Conservation (phyloP, 2,797 vertebrate species). For the Mus minutoides region DNA sequence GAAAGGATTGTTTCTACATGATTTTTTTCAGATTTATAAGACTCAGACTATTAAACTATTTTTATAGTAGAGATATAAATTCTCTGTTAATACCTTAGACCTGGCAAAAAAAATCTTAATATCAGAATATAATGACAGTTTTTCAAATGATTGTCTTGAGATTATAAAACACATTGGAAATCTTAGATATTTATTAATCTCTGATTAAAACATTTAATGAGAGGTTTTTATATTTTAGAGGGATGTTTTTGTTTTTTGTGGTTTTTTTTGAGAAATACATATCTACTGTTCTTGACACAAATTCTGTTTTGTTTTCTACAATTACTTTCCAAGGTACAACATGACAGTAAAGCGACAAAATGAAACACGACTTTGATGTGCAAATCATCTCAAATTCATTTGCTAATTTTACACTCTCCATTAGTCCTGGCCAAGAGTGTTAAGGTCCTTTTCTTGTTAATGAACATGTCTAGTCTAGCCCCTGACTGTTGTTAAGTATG, state of each 20-base stretch:
- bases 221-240: not conserved
- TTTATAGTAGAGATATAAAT: conserved; percentile 4
- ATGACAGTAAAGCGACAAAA: conserved; percentile 51
- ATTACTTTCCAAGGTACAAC: conserved; percentile 10
- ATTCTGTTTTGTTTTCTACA: conserved; percentile 60
- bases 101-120: conserved; percentile 24
- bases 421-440: not conserved
- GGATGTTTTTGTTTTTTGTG: not conserved
- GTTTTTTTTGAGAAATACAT: conserved; percentile 40
- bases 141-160: conserved; percentile 49
- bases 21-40: conserved; percentile 41
- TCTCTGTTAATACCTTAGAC: conserved; percentile 11
- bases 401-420: conserved; percentile 44
- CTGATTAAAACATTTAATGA: conserved; percentile 57
- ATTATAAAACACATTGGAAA: conserved; percentile 65
- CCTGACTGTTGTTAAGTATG: not conserved
- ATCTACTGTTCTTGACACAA: conserved; percentile 43
- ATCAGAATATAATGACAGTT: conserved; percentile 40
- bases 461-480: not conserved
- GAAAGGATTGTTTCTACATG: conserved; percentile 48
- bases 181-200: conserved; percentile 41
- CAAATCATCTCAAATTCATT: conserved; percentile 53
- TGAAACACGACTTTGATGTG: not conserved
- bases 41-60: conserved; percentile 37
- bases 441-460: not conserved